Conservation (phyloP, 1,140 invertebrate species). For the Semibalanus balanoides region DNA sequence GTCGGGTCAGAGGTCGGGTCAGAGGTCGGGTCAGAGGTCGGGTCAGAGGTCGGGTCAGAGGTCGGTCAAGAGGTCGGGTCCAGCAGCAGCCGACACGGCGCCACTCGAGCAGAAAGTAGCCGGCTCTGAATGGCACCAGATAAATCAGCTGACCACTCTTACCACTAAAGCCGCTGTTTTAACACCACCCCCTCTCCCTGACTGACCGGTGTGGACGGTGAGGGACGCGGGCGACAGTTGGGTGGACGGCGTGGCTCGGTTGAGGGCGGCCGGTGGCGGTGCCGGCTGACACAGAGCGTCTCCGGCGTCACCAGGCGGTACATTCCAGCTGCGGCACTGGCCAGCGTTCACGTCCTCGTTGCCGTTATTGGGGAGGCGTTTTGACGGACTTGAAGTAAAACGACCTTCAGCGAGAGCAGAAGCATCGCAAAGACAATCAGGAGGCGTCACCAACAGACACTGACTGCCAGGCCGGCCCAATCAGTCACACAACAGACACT, state of each 20-base stretch:
- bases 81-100: too few species aligned
- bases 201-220: slow-evolving; percentile 50
- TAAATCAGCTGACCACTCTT: too few species aligned
- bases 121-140: too few species aligned
- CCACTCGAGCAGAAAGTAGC: too few species aligned
- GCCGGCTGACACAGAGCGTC: slow-evolving; percentile 36
- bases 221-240: slow-evolving; percentile 59
- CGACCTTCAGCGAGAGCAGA: slow-evolving; percentile 45
- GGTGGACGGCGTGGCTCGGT: slow-evolving; percentile 58
- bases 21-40: too few species aligned
- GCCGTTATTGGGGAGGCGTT: slow-evolving; percentile 96
- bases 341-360: slow-evolving; percentile 95
- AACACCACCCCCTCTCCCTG: slow-evolving; percentile 8
- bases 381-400: slow-evolving; percentile 95
- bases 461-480: too few species aligned
- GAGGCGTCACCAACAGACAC: too few species aligned
- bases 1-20: too few species aligned
- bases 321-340: slow-evolving; percentile 83
- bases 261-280: slow-evolving; percentile 41
- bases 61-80: too few species aligned
- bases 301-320: slow-evolving; percentile 65
- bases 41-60: too few species aligned
- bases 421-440: too few species aligned
- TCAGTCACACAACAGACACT: too few species aligned
- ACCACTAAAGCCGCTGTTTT: not conserved